These are phyloP conservation scores for Lycophotia porphyrea DNA, from an alignment of 2,888 invertebrate species.

Conservation along the genomic window DNA sequence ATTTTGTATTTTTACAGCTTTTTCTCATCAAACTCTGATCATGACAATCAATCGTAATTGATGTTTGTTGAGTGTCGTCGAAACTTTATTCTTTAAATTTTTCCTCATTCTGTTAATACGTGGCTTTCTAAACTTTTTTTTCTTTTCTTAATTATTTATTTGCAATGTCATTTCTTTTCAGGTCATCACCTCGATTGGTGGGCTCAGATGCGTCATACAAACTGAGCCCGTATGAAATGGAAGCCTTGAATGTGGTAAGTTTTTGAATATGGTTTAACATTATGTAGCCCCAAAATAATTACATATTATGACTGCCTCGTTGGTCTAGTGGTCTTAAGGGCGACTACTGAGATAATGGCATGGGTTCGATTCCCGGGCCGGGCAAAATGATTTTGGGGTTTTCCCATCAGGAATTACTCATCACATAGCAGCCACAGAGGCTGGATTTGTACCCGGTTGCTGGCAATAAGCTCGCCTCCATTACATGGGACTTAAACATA, in stretches of 20 bases:
- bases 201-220: conserved; percentile 86
- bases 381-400: not conserved
- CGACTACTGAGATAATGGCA: not conserved
- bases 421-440: not conserved
- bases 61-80: not conserved
- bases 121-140: not conserved
- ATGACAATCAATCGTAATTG: not conserved
- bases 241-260: conserved; percentile 86
- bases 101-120: not conserved
- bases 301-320: not conserved
- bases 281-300: not conserved
- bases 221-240: conserved; percentile 82
- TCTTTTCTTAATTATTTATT: conserved; percentile 10
- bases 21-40: not conserved
- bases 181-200: conserved; percentile 82
- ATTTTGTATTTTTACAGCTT: not conserved
- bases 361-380: not conserved
- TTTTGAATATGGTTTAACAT: not conserved
- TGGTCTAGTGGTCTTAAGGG: not conserved
- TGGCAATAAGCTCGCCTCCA: not conserved
- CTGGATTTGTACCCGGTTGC: not conserved
- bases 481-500: not conserved
- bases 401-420: not conserved
- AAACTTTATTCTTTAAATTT: not conserved
- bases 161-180: conserved; percentile 66